Evolutionary conservation across 2,113 vertebrate genomes (phyloP).

Genomic region (Rhagologus leucostigma): DNA sequence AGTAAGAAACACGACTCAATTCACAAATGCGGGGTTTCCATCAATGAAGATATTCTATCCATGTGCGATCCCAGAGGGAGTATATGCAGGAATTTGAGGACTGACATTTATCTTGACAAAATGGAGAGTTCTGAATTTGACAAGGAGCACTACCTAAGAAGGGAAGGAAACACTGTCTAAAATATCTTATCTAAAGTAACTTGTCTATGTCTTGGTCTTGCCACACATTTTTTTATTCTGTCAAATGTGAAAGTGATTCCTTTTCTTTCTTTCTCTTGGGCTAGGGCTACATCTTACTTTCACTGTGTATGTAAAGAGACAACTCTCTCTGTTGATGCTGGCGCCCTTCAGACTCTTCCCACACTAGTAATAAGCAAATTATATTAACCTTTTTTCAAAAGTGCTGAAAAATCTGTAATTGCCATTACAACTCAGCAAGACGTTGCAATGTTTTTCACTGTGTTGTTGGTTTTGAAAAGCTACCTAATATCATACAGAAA

Average conservation of each 20-base stretch:
- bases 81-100: not conserved
- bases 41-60: not conserved
- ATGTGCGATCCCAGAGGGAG: not conserved
- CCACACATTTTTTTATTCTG: not conserved
- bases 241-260: not conserved
- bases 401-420: not conserved
- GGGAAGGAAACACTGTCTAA: not conserved
- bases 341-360: not conserved
- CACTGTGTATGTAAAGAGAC: not conserved
- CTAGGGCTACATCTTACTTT: not conserved
- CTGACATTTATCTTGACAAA: not conserved
- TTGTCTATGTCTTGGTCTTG: not conserved
- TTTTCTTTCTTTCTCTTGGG: not conserved
- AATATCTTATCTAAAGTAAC: not conserved
- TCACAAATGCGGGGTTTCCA: not conserved
- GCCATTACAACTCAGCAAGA: not conserved
- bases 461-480: not conserved
- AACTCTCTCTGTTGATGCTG: not conserved
- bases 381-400: not conserved
- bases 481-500: not conserved
- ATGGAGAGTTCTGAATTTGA: not conserved
- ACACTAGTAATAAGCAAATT: not conserved
- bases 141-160: not conserved
- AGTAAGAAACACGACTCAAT: not conserved
- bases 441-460: not conserved